Evolutionary conservation across 2,797 vertebrate species (phyloP), one percentile per base, ranked within the genome.

Genomic region (Falco berigora): DNA sequence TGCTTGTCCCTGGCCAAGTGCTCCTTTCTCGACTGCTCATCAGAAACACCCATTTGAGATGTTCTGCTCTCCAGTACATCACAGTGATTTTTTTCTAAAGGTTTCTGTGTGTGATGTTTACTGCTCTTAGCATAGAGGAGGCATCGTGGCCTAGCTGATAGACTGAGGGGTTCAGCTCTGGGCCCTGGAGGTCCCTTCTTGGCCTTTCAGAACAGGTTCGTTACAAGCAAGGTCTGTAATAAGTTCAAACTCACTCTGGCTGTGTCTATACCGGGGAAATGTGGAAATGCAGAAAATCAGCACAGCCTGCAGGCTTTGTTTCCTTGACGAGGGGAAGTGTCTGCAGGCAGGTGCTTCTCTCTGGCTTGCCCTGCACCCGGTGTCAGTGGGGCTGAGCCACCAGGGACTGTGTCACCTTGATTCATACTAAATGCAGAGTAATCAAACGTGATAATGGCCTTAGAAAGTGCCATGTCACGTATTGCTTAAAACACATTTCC

Each of bases 371-470:
- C 27, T 8, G 22, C 49, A 20, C n/a, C 71, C 6, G 4, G 4
- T 27, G 52, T 4, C 36, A 11, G 25, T 8, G 2, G 28, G 66
- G 56, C 86, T 63, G 90, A 56, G 78, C 74, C 46, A 4, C n/a
- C 74, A 38, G 40, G 40, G 46, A 3, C 16, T 2, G 10, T 44
- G 83, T 50, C 86, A 42, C 74, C 83, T 69, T 12, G 22, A 9
- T 5, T 42, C 30, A 1, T 1, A 1, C 3, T 74, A 32, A 36
- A 8, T 9, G 17, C 47, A 32, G 42, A 4, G 47, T 24, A 7
- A 71, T 42, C 42, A 9, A 7, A 58, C 10, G 0, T 0, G 67
- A 47, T 11, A 25, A 4, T 8, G 52, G 78, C 69, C 71, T 28
- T 30, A 12, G 72, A n/a, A 58, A 9, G 58, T 3, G 34, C 7